Evolutionary conservation across 2,888 invertebrate genomes (phyloP).

Genomic region (Pemphredon lugubris): DNA sequence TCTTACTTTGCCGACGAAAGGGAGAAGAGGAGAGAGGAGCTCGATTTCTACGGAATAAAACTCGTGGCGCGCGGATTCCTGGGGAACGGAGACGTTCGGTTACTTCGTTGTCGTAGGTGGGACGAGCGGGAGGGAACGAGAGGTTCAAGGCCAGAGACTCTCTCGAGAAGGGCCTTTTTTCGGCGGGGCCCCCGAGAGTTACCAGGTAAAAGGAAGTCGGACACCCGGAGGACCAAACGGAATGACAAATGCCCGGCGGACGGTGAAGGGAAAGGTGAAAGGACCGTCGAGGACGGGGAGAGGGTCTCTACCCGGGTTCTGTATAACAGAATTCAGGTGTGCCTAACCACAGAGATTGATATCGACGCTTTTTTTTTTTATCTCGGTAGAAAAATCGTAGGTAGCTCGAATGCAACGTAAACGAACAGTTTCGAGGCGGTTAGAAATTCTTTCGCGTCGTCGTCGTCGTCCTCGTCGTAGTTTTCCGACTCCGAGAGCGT

Average conservation of each 20-base stretch:
- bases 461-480: too few relatives aligned
- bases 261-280: slow-evolving; percentile 76
- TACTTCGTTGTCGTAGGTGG: neutral
- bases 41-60: neutral
- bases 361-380: slow-evolving; percentile 46
- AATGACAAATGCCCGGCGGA: slow-evolving; percentile 77
- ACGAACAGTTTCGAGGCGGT: slow-evolving; percentile 16
- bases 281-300: slow-evolving; percentile 60
- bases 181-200: slow-evolving; percentile 47
- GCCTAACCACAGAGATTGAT: slow-evolving; percentile 60
- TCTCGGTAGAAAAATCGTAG: slow-evolving; percentile 41
- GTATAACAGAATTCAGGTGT: slow-evolving; percentile 57
- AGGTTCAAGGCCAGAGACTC: slow-evolving; percentile 59
- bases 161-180: slow-evolving; percentile 64
- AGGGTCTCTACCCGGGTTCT: slow-evolving; percentile 27
- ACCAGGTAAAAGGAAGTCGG: slow-evolving; percentile 77
- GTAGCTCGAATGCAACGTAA: slow-evolving; percentile 24
- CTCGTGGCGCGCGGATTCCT: slow-evolving; percentile 3
- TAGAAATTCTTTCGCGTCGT: slow-evolving; percentile 9
- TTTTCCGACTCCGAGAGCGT: neutral
- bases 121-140: slow-evolving; percentile 5
- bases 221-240: slow-evolving; percentile 70
- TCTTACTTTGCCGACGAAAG: slow-evolving; percentile 11
- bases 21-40: slow-evolving; percentile 18
- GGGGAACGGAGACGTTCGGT: slow-evolving; percentile 9